Conservation (phyloP, 2,797 vertebrate genomes). For the Graptemys geographica region DNA sequence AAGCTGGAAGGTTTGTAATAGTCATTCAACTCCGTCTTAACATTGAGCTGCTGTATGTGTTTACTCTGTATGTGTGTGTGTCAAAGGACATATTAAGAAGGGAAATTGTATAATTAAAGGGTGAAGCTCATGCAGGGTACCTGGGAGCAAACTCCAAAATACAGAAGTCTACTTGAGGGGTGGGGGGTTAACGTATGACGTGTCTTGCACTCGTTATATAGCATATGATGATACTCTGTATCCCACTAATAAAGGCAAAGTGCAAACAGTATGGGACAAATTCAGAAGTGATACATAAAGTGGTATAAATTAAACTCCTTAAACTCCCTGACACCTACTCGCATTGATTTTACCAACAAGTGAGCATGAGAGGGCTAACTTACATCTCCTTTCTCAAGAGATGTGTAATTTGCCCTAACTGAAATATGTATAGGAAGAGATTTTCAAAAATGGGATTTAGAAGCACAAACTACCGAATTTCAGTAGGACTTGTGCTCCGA, state of each 20-base stretch:
- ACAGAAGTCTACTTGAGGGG: not conserved
- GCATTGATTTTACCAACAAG: not conserved
- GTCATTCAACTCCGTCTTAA: not conserved
- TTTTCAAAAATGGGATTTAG: not conserved
- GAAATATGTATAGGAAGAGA: not conserved
- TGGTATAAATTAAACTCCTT: not conserved
- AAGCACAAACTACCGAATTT: not conserved
- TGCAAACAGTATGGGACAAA: not conserved
- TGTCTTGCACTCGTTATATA: not conserved
- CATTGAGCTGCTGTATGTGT: not conserved
- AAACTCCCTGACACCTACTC: not conserved
- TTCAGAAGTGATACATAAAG: not conserved
- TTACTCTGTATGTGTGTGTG: accelerated
- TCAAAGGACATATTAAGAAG: not conserved
- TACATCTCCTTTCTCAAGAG: not conserved
- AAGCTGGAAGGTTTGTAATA: not conserved
- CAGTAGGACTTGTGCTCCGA: not conserved
- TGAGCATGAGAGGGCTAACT: not conserved
- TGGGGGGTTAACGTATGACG: not conserved
- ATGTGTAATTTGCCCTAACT: not conserved
- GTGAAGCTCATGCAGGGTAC: not conserved
- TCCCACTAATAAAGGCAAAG: not conserved
- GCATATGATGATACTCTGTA: not conserved
- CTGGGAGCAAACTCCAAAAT: not conserved
- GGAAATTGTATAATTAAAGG: not conserved